Evolutionary conservation across 2,113 vertebrate species (phyloP), one percentile per base, ranked within the genome.

Genomic region (Caloenas nicobarica): DNA sequence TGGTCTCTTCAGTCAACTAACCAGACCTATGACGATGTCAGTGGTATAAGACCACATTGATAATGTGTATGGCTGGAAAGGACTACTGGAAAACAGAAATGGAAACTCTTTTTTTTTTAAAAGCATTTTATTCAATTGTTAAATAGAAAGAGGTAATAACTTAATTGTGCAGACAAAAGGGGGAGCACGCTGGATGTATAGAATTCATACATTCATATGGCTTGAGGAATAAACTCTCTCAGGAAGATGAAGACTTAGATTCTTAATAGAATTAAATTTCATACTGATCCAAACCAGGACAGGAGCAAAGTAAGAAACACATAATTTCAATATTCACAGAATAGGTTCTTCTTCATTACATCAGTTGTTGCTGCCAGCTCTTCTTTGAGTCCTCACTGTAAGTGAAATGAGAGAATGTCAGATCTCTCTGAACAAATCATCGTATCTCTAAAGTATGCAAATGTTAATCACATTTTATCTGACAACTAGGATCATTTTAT

Each of bases 81-180:
- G 31, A 42, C 31, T 62, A 33, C 18, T 19, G 16, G 21, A 81
- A 92, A 95, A 93, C 0, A 91, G 33, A 88, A 86, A 64, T 2
- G 0, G 58, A 92, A 74, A 70, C 53, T 7, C 53, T 7, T 40
- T 33, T 50, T 66, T 89, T 81, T 69, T 69, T 29, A 72, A 87
- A 97, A 92, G 86, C 2, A 76, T 92, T 96, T 97, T 91, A 96
- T 97, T 97, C 36, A 92, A 14, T 81, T 95, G 51, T 97, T 97
- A 96, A 97, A 97, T 97, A 94, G 85, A 79, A 94, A 82, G 95
- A 93, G 66, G 57, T 28, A 97, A 97, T 97, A 97, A 97, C 91
- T 97, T 97, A 97, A 96, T 12, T 69, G 86, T 93, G 65, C 70
- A 91, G 91, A 70, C 66, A 53, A 93, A 71, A 88, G 50, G 57